These are phyloP conservation scores for Petrocephalus sullivani DNA, from an alignment of 2,797 vertebrate species.

Conservation along the genomic window DNA sequence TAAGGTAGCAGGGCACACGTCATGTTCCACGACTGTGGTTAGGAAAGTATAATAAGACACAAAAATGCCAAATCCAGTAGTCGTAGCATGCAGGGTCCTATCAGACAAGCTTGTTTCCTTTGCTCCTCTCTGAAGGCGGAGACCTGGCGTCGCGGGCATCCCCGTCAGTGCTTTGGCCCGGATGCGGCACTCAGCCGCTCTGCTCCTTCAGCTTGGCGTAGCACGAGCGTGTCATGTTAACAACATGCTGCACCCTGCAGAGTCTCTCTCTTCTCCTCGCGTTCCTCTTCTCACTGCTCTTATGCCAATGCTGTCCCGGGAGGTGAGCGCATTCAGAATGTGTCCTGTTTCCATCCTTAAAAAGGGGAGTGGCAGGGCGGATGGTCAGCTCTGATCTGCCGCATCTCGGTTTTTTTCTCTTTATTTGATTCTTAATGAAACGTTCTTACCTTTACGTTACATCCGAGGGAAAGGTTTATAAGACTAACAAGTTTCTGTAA, in stretches of 20 bases:
- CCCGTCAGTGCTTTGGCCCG: neutral
- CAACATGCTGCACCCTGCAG: neutral
- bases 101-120: neutral
- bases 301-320: neutral
- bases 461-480: constrained; percentile 31
- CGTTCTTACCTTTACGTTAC: constrained; percentile 27
- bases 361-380: neutral
- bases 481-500: constrained; percentile 14
- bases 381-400: neutral
- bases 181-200: neutral
- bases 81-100: neutral
- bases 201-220: neutral
- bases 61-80: neutral
- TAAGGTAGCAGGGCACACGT: neutral
- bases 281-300: neutral
- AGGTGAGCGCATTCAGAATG: neutral
- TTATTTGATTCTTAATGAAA: neutral
- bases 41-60: neutral
- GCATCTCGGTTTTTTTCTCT: too few relatives aligned
- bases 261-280: neutral
- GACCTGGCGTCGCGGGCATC: neutral
- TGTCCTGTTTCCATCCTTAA: neutral
- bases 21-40: neutral
- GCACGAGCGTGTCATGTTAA: neutral
- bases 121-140: neutral